These are phyloP conservation scores for Phalloptychus januarius DNA, from an alignment of 2,797 vertebrate species.

Conservation along the genomic window DNA sequence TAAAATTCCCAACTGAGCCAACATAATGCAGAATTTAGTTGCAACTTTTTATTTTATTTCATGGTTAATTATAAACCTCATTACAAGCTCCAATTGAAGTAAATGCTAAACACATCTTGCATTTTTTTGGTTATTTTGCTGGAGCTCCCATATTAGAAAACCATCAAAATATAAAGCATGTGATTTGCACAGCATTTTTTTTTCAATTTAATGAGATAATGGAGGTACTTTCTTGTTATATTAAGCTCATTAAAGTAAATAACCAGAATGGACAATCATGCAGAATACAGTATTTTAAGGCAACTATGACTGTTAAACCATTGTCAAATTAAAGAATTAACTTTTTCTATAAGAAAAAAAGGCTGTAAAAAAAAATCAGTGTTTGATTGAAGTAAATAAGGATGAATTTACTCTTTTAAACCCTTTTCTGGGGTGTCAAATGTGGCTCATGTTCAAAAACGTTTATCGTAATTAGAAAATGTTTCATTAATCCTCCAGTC, in stretches of 20 bases:
- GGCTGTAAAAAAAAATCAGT: not conserved
- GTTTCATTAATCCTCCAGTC: not conserved
- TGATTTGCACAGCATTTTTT: too few species aligned
- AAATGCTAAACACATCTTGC: not conserved
- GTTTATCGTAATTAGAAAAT: not conserved
- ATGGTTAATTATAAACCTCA: not conserved
- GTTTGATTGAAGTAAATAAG: not conserved
- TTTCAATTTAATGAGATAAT: too few species aligned
- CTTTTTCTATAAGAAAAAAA: not conserved
- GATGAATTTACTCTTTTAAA: not conserved
- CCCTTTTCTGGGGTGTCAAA: not conserved
- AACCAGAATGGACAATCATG: not conserved
- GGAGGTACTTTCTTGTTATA: not conserved
- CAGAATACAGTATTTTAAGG: not conserved
- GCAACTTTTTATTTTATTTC: not conserved
- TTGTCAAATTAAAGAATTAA: not conserved
- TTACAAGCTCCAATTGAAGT: not conserved
- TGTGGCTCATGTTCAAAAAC: not conserved
- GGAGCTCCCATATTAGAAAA: not conserved
- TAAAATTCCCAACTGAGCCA: not conserved
- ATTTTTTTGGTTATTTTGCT: not conserved
- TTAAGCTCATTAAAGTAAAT: constrained; percentile 32
- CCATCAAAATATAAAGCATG: not conserved
- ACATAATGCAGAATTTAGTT: not conserved
- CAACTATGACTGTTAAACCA: too few species aligned